Percentiles rank a stretch among this genome's conserved stretches.
phyloP scores from a whole-genome alignment of 2,888 invertebrate species.

The Drosophila quinaria region DNA sequence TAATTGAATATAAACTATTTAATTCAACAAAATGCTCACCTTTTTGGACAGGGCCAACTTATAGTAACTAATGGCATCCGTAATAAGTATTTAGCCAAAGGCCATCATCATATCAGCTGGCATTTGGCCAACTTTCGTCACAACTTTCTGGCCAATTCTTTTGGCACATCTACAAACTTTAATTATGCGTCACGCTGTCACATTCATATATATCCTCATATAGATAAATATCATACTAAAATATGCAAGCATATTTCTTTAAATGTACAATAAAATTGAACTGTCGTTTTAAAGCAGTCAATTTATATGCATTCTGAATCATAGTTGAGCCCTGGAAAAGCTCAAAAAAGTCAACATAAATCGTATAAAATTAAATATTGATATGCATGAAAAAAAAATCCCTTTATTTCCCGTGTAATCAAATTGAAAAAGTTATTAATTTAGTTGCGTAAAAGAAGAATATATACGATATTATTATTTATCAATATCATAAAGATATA shows the following conservation, averaged over 20 bases:
- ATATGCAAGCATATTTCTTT: not conserved
- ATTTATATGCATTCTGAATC: constrained; percentile 18
- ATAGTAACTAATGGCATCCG: constrained; percentile 54
- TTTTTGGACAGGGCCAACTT: constrained; percentile 16
- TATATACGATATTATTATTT: not conserved
- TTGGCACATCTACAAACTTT: constrained; percentile 60
- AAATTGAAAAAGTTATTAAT: constrained; percentile 10
- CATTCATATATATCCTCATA: constrained; percentile 10
- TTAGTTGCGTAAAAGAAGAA: not conserved
- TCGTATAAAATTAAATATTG: constrained; percentile 15
- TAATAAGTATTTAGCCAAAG: constrained; percentile 18
- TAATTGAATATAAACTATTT: constrained; percentile 37
- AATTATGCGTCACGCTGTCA: constrained; percentile 71
- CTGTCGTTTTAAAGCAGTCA: constrained; percentile 14
- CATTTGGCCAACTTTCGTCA: constrained; percentile 51
- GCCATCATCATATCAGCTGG: constrained; percentile 55
- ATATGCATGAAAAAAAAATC: not conserved
- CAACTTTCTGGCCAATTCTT: constrained; percentile 53
- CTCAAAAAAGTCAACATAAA: constrained; percentile 1
- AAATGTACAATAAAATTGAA: constrained; percentile 10
- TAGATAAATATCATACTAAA: not conserved
- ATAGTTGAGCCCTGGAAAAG: constrained; percentile 5
- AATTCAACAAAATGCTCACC: constrained; percentile 14
- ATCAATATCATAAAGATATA: constrained; percentile 1
- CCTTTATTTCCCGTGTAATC: not conserved